Evolutionary conservation across 2,113 vertebrate genomes (phyloP), one percentile per base, ranked within the genome.

Genomic region (Sinocyclocheilus anophthalmus): DNA sequence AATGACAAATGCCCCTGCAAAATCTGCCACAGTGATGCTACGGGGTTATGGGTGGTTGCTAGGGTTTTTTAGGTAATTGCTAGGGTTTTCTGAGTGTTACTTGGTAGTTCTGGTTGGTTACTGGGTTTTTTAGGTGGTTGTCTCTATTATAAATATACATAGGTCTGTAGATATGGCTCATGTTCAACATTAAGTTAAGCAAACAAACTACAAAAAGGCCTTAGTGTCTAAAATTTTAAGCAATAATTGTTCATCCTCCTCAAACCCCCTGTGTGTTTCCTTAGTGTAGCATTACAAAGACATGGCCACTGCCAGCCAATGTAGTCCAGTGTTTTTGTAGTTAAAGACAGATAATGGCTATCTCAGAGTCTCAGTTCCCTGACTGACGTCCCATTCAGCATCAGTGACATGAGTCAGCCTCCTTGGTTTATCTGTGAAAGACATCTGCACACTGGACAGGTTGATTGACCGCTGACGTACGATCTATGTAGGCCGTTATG

Each of bases 331-430:
- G 63, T 75, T 85, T 85, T 76, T 79, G 77, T 72, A 84, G 80
- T 88, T 67, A 88, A 78, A 81, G 80, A 16, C 77, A 83, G 85
- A 87, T 87, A 90, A 77, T 37, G 59, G 76, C 69, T 67, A 76
- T 86, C 83, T 85, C 59, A 85, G 76, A 63, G 53, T 50, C 57
- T 81, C 78, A 53, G 53, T 65, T 16, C 67, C 33, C 50, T 89
- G 87, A 90, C 61, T 85, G 88, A 87, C 87, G 84, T 83, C 77
- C 76, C 77, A 90, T 85, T 90, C 79, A 89, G 16, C 10, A n/a
- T 75, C 77, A 81, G 2, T 85, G 87, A 78, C 86, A 84, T 83
- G 79, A 88, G 72, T 87, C 89, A 85, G 81, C 79, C 86, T 86
- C 82, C 76, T 67, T 86, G 76, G 76, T 82, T 88, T 91, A 90